Conservation (phyloP, 2,797 vertebrate species). For the Uromys caudimaculatus region DNA sequence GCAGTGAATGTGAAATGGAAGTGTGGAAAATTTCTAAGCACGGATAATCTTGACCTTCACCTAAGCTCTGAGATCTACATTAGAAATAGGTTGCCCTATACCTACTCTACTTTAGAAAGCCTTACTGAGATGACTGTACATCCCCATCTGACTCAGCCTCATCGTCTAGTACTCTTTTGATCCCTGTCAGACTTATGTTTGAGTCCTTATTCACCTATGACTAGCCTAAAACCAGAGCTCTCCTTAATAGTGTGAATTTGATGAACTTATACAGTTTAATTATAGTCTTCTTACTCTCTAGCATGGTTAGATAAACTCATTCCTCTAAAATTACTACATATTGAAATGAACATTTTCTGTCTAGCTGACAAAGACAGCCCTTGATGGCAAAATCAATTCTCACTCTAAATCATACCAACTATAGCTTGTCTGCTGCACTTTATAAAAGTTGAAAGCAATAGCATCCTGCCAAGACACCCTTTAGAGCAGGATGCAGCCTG, state of each 20-base stretch:
- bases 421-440: background rate
- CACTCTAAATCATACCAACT: slow-evolving; percentile 9
- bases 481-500: background rate
- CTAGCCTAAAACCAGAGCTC: background rate
- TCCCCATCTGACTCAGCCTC: background rate
- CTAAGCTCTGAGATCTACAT: background rate
- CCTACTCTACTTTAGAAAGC: background rate
- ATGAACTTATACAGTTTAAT: background rate
- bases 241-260: background rate
- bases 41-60: background rate
- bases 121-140: background rate
- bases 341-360: background rate
- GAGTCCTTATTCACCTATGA: background rate
- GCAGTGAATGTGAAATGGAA: background rate
- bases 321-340: background rate
- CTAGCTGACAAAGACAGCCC: background rate
- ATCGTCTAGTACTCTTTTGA: background rate
- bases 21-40: background rate
- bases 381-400: slow-evolving; percentile 10
- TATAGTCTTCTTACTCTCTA: background rate
- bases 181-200: background rate
- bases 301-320: background rate
- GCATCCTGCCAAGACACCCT: background rate
- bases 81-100: background rate
- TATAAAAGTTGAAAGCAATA: slow-evolving; percentile 3